Evolutionary conservation across 2,888 invertebrate species (phyloP), one percentile per base, ranked within the genome.

Genomic region (Drosophila basisetae): DNA sequence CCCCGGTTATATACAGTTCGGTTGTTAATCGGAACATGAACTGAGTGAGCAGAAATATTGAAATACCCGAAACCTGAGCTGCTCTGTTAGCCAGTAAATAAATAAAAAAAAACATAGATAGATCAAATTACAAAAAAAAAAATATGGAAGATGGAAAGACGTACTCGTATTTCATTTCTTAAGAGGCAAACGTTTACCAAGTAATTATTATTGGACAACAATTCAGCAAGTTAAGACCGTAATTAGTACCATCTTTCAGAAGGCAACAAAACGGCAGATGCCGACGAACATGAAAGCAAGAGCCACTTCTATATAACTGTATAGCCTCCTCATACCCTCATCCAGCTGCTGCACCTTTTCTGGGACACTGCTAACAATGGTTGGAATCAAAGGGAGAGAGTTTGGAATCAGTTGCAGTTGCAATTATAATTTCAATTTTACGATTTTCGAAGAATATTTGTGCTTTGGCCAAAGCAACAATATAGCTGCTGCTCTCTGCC

Each of bases 351-450:
- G 10, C 22, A 18, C 28, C 35, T 6, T 18, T 39, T n/a, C 35
- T n/a, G 31, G 10, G 13, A 18, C 41, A 35, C 49, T 61, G 55
- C 56, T 41, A 71, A 74, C 75, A 72, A 81, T 68, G 68, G 59
- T 18, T 54, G 66, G 49, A 70, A 80, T 75, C 78, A 75, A 72
- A 71, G 71, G 73, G 52, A 56, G 43, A 75, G 55, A 58, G 52
- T 68, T 72, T 71, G 72, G 78, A 88, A 88, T 85, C 84, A 83
- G 84, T 87, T 88, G 87, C 87, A 89, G 90, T 67, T 76, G 90
- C 87, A 87, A 87, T 90, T 87, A 87, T 88, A 87, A 90, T 87
- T 90, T 87, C 89, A 87, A 87, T 87, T 87, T 87, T 88, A 90
- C 89, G 87, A 83, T 80, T 88, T 83, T 78, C 88, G 89, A 84